These are phyloP conservation scores for Cybosia mesomella DNA, from an alignment of 2,888 invertebrate genomes.

Conservation along the genomic window DNA sequence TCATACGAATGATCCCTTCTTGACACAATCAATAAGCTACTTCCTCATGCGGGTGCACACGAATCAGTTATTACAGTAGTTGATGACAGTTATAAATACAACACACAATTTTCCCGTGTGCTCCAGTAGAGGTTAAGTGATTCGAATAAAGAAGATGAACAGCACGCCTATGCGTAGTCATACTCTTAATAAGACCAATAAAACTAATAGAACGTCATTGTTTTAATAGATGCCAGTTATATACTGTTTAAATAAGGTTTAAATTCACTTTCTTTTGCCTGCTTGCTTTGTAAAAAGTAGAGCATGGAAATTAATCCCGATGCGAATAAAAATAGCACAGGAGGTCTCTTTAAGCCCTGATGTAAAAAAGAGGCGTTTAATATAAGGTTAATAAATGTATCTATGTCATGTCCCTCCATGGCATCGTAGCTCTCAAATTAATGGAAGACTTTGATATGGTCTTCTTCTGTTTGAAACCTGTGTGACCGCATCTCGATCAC, in stretches of 20 bases:
- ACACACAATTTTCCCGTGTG: constrained; percentile 79
- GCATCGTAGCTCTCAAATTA: background rate
- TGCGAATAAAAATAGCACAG: background rate
- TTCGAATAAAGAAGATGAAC: constrained; percentile 75
- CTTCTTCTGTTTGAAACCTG: no score
- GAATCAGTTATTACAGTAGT: constrained; percentile 74
- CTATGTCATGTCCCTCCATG: no score
- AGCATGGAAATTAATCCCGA: background rate
- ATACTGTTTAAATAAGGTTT: constrained; percentile 50
- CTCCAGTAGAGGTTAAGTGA: constrained; percentile 78
- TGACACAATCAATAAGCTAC: constrained; percentile 78
- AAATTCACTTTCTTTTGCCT: constrained; percentile 43
- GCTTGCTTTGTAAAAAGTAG: background rate
- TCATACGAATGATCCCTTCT: constrained; percentile 67
- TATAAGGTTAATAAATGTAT: no score
- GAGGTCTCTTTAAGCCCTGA: background rate
- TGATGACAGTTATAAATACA: constrained; percentile 80
- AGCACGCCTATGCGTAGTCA: constrained; percentile 57
- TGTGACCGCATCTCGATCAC: no score
- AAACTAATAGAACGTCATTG: constrained; percentile 75
- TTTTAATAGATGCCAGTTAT: constrained; percentile 54
- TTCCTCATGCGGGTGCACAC: constrained; percentile 83
- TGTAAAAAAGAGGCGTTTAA: background rate
- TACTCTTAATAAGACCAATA: constrained; percentile 76
- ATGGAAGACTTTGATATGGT: background rate